Evolutionary conservation across 2,113 vertebrate species (phyloP).

Genomic region (Brachypodius melanocephalos): DNA sequence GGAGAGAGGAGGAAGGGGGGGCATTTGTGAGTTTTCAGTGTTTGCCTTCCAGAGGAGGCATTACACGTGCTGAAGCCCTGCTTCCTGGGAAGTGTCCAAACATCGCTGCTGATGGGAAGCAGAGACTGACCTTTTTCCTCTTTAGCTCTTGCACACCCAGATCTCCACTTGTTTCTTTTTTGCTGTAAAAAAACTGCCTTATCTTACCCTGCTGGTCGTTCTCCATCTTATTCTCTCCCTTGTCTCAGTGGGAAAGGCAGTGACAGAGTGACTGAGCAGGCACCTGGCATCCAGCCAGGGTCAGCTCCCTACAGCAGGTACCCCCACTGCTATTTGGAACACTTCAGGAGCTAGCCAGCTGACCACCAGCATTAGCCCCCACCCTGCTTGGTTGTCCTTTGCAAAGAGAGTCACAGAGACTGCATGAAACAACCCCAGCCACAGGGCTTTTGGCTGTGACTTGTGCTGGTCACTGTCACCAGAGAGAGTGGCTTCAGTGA

Average conservation of each 20-base stretch:
- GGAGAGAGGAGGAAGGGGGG: neutral
- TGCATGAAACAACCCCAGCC: neutral
- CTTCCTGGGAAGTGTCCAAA: neutral
- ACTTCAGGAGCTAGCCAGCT: neutral
- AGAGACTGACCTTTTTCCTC: neutral
- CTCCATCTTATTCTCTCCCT: neutral
- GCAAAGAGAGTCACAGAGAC: neutral
- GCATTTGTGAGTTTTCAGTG: neutral
- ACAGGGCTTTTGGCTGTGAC: neutral
- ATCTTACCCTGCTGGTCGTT: neutral
- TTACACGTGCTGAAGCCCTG: neutral
- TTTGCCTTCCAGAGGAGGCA: rapidly evolving
- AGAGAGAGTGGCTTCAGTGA: neutral
- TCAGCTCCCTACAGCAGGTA: neutral
- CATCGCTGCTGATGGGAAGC: neutral
- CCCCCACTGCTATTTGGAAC: neutral
- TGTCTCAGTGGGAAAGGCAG: neutral
- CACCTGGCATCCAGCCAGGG: neutral
- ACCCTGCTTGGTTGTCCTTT: neutral
- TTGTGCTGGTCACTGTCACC: neutral
- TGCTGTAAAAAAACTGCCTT: neutral
- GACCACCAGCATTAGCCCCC: neutral
- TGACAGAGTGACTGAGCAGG: neutral
- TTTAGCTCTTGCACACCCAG: neutral
- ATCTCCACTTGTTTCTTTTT: neutral